phyloP scores from a whole-genome alignment of 2,797 vertebrate genomes.

The Spheniscus humboldti region DNA sequence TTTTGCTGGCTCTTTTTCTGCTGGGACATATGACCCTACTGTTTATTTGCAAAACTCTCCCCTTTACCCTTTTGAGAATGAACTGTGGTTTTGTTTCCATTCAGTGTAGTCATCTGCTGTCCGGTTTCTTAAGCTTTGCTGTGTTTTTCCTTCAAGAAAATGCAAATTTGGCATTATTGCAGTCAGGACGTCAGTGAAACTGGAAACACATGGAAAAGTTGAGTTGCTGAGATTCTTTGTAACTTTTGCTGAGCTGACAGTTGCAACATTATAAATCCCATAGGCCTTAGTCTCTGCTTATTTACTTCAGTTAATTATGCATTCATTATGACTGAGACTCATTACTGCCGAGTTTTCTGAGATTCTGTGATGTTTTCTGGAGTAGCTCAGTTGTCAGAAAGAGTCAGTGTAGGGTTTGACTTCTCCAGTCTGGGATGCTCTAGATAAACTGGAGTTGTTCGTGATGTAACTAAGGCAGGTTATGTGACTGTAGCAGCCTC shows the following conservation, averaged over 20 bases:
- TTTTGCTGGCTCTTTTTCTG: not conserved
- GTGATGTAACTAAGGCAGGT: not conserved
- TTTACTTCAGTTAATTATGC: constrained; percentile 25
- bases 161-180: not conserved
- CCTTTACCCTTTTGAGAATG: not conserved
- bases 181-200: not conserved
- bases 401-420: not conserved
- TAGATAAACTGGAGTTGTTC: not conserved
- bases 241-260: not conserved
- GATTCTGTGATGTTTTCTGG: not conserved
- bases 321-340: constrained; percentile 21
- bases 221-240: not conserved
- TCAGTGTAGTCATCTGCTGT: not conserved
- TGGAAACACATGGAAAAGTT: not conserved
- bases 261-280: not conserved
- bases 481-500: constrained; percentile 39
- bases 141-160: not conserved
- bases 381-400: constrained; percentile 5
- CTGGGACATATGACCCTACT: not conserved
- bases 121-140: not conserved
- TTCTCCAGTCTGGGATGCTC: not conserved
- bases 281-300: not conserved
- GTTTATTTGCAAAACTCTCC: not conserved
- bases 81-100: not conserved
- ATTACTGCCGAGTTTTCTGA: not conserved